Base-by-base conservation (phyloP, 2,113 vertebrate species). In the Silurus meridionalis region DNA sequence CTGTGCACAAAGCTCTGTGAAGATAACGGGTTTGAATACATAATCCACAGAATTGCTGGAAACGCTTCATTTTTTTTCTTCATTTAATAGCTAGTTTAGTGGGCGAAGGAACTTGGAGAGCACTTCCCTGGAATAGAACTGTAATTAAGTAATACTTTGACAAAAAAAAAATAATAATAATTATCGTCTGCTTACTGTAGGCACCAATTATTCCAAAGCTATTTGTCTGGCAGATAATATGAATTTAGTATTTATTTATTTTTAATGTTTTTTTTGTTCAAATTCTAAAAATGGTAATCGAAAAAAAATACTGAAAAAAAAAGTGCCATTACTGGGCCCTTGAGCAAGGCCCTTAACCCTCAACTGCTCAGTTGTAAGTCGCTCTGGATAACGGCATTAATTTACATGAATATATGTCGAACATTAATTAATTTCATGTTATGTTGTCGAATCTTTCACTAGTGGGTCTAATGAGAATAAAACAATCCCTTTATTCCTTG, bases 31-130 rank as follows among this genome's bases (percentile, higher is more conserved):
- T 48, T 37, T 37, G 28, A 37, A 37, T 37, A 37, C 28, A 37
- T 37, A 37, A 37, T 37, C 28, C 69, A 48, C 25, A 48, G 8
- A 72, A 72, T 48, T 72, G 15, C 69, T 48, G 69, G 37, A 48
- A 48, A 48, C 7, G 15, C 19, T 72, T 72, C 72, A 52, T 75
- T 75, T 75, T 48, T 75, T 2, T 9, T 19, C 72, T 52, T 52
- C 72, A 75, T 75, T 75, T 75, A 23, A 48, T 48, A 75, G 72
- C 48, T 52, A 75, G 72, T 75, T 75, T 52, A 75, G 72, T 5
- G 72, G 50, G 72, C 72, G 21, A 13, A 2, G 72, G 37, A 52
- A 52, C 50, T 6, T 23, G 2, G 23, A 52, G 4, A 23, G 19
- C 48, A 23, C 72, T 52, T 52, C 8, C 5, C 19, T 23, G 48